Evolutionary conservation across 2,888 invertebrate species (phyloP).

Genomic region (Drosophila atroscutellata): DNA sequence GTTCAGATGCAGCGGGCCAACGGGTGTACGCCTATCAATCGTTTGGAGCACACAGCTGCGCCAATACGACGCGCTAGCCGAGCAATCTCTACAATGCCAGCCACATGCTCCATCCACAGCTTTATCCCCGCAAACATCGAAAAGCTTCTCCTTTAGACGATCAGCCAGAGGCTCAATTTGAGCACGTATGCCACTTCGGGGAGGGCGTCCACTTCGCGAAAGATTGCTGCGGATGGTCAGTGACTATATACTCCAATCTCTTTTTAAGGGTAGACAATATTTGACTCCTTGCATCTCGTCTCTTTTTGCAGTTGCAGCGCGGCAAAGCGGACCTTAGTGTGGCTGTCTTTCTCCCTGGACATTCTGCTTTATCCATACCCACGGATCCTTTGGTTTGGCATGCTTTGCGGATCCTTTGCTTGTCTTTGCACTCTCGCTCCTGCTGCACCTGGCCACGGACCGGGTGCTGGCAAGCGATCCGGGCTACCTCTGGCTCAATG

Average conservation of each 20-base stretch:
- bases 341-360: conserved; percentile 65
- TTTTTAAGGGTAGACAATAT: not conserved
- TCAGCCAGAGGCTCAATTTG: conserved; percentile 66
- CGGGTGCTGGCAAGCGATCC: conserved; percentile 24
- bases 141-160: conserved; percentile 56
- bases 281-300: not conserved
- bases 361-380: conserved; percentile 65
- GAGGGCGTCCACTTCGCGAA: conserved; percentile 18
- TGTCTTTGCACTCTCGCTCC: conserved; percentile 31
- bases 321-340: conserved; percentile 57
- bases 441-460: conserved; percentile 42
- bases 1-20: conserved; percentile 71
- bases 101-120: conserved; percentile 31
- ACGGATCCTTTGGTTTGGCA: conserved; percentile 50
- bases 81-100: conserved; percentile 60
- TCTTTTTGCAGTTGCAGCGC: conserved; percentile 38
- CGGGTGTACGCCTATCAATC: conserved; percentile 26
- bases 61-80: no score
- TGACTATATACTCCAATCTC: not conserved
- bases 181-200: conserved; percentile 26
- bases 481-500: conserved; percentile 23
- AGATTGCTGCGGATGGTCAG: conserved; percentile 65
- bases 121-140: conserved; percentile 76
- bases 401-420: conserved; percentile 3
- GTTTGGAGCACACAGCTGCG: no score